These are phyloP conservation scores for Onchidella celtica DNA, from an alignment of 2,888 invertebrate genomes.

Conservation along the genomic window DNA sequence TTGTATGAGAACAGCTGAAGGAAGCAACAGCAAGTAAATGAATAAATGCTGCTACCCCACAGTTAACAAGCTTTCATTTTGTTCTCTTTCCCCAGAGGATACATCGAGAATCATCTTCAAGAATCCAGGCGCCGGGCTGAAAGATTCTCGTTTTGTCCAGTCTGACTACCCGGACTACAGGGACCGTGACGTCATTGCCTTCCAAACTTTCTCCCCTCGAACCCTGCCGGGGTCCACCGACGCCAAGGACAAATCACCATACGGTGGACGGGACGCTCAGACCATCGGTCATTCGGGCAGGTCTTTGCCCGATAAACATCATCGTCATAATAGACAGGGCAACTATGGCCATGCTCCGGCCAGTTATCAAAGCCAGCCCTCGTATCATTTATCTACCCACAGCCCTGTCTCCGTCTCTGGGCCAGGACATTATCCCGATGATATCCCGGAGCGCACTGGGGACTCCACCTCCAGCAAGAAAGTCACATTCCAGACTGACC, in stretches of 20 bases:
- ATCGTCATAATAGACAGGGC: slow-evolving; percentile 3
- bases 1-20: too few relatives aligned
- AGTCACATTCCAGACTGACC: slow-evolving; percentile 54
- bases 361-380: not conserved
- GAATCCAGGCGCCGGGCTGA: slow-evolving; percentile 44
- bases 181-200: slow-evolving; percentile 49
- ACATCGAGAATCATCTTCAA: slow-evolving; percentile 52
- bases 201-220: slow-evolving; percentile 57
- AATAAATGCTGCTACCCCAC: too few relatives aligned
- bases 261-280: slow-evolving; percentile 46
- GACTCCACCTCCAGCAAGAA: slow-evolving; percentile 17
- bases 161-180: slow-evolving; percentile 43
- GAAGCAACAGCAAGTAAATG: too few relatives aligned
- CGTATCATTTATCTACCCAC: slow-evolving; percentile 10
- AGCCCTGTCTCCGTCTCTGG: slow-evolving; percentile 26
- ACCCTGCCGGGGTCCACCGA: slow-evolving; percentile 49
- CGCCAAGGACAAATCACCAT: not conserved
- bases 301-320: not conserved
- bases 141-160: slow-evolving; percentile 53
- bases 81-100: slow-evolving; percentile 46
- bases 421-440: slow-evolving; percentile 36
- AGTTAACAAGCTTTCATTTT: not conserved
- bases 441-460: slow-evolving; percentile 44
- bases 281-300: slow-evolving; percentile 42
- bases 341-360: not conserved